phyloP scores from a whole-genome alignment of 30 jellyfish, hydroid and myxozoan species.

The Turritopsis dohrnii region DNA sequence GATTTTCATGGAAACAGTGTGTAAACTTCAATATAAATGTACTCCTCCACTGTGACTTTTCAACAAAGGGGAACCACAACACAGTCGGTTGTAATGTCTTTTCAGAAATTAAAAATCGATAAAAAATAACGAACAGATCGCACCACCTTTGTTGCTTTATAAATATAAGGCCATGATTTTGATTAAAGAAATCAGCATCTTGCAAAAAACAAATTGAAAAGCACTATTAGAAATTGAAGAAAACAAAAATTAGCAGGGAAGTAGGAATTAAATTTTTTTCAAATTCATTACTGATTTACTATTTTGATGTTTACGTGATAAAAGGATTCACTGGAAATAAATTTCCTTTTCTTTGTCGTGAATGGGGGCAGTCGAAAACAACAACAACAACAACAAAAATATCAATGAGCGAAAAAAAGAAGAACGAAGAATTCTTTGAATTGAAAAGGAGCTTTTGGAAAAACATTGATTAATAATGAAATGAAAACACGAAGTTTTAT shows the following conservation, averaged over 20 bases:
- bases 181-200: background rate
- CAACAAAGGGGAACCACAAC: too few species aligned
- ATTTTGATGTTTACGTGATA: background rate
- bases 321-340: background rate
- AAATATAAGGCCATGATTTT: background rate
- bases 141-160: too few species aligned
- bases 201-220: background rate
- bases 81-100: too few species aligned
- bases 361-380: background rate
- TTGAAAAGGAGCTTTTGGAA: background rate
- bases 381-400: background rate
- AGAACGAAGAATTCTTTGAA: background rate
- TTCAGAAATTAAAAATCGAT: too few species aligned
- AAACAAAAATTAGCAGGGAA: background rate
- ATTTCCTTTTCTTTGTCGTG: background rate
- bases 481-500: background rate
- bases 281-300: background rate
- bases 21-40: too few species aligned
- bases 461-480: too few species aligned
- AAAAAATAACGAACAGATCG: too few species aligned
- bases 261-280: background rate
- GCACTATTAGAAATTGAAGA: background rate
- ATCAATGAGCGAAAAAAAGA: background rate
- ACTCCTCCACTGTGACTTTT: too few species aligned
- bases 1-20: too few species aligned